Percentiles rank a stretch among this genome's conserved stretches.
Evolutionary conservation across 2,888 invertebrate genomes (phyloP).

Genomic region (Troides oblongomaculatus): DNA sequence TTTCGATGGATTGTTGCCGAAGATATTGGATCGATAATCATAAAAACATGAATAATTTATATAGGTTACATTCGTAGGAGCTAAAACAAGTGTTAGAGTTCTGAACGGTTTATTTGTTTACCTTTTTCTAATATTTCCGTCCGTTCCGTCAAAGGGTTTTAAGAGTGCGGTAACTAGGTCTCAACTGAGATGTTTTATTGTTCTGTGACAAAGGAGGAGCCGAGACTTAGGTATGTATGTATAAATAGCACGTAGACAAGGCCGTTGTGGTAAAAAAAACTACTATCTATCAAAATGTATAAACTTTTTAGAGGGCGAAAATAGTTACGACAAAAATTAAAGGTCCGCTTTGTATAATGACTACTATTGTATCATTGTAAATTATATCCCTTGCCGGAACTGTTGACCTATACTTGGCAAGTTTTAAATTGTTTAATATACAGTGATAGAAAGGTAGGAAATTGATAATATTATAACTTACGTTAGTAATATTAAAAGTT

Average conservation of each 20-base stretch:
- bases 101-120: neutral
- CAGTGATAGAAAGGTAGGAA: no score
- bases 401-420: no score
- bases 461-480: no score
- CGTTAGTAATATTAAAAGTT: no score
- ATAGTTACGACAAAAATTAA: neutral
- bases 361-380: no score
- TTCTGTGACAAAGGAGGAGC: slow-evolving; percentile 1
- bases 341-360: no score
- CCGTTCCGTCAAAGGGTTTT: slow-evolving; percentile 1
- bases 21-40: neutral
- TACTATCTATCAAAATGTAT: neutral
- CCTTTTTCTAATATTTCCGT: slow-evolving; percentile 3
- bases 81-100: neutral
- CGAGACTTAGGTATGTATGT: neutral
- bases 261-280: neutral
- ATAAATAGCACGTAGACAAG: slow-evolving; percentile 5
- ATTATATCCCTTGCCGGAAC: no score
- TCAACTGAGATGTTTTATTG: slow-evolving; percentile 7
- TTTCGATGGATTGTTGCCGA: no score
- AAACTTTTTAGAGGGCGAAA: neutral
- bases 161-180: slow-evolving; percentile 6
- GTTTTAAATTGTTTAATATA: no score
- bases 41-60: neutral
- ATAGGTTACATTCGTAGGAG: neutral